Conservation (phyloP, 2,113 vertebrate genomes). For the Nymphicus hollandicus region DNA sequence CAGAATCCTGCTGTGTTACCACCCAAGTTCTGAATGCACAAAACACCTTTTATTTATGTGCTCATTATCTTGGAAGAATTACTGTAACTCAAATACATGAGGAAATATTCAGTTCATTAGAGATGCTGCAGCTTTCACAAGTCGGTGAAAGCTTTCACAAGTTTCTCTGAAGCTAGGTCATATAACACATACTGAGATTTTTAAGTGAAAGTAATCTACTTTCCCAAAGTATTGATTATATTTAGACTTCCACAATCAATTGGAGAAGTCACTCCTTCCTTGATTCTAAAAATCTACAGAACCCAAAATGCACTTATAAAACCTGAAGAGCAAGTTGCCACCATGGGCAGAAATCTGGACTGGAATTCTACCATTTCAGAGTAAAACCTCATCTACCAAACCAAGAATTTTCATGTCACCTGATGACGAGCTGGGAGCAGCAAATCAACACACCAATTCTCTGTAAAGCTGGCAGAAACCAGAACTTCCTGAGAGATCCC, state of each 20-base stretch:
- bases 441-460: not conserved
- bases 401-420: not conserved
- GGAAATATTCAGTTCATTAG: not conserved
- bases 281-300: not conserved
- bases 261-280: not conserved
- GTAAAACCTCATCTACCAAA: not conserved
- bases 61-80: not conserved
- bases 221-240: not conserved
- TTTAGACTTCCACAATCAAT: not conserved
- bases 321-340: not conserved
- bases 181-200: not conserved
- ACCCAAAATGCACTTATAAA: not conserved
- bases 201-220: not conserved
- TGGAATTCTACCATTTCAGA: not conserved
- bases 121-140: not conserved
- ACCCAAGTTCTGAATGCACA: not conserved
- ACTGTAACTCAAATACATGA: not conserved
- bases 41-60: not conserved
- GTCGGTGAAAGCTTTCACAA: not conserved
- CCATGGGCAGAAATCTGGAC: not conserved
- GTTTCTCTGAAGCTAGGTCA: not conserved
- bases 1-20: not conserved
- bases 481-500: not conserved
- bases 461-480: not conserved
- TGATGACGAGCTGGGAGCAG: not conserved